Evolutionary conservation across 2,113 vertebrate species (phyloP), one percentile per base, ranked within the genome.

Genomic region (Anoura caudifer): DNA sequence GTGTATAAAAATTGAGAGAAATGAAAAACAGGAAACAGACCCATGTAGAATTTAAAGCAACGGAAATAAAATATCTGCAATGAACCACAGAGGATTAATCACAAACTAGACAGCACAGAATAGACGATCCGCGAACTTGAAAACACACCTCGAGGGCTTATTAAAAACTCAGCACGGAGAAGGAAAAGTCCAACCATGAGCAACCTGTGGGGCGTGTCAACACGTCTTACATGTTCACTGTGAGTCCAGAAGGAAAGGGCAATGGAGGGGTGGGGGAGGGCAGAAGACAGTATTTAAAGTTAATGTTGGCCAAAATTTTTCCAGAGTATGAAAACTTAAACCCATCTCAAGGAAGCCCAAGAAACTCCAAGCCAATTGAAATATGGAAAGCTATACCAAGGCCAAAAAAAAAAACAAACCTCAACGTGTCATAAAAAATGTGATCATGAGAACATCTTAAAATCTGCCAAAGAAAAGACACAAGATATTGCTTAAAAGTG

Each of bases 371-470:
- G 24, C 10, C 50, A 70, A 84, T 69, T 93, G 47, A 87, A 67
- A 36, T 24, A 14, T 8, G 41, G 4, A 70, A 43, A 81, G 19
- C 16, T 54, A 52, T 8, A 59, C 3, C 28, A 87, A 15, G 20
- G 31, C 31, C 52, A 2, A 54, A 61, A 5, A 86, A 54, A 52
- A 43, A 52, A n/a, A n/a, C n/a, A n/a, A n/a, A n/a, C n/a, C n/a
- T 77, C 45, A 52, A 87, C 11, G 43, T 73, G 11, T 67, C 36
- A 2, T 36, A 67, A 67, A 67, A 28, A 56, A 31, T 56, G 5
- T 82, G 14, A 72, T 59, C 47, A 65, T 72, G 31, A 70, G 28
- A 67, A 96, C 67, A 83, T 73, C 28, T 82, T 79, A 36, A 87
- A 93, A 87, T 28, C 2, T 45, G 28, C 7, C 56, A 67, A 73